Percentiles rank a stretch among this genome's conserved stretches.
Evolutionary conservation across 2,113 vertebrate species (phyloP).

Genomic region (Grantiella picta): DNA sequence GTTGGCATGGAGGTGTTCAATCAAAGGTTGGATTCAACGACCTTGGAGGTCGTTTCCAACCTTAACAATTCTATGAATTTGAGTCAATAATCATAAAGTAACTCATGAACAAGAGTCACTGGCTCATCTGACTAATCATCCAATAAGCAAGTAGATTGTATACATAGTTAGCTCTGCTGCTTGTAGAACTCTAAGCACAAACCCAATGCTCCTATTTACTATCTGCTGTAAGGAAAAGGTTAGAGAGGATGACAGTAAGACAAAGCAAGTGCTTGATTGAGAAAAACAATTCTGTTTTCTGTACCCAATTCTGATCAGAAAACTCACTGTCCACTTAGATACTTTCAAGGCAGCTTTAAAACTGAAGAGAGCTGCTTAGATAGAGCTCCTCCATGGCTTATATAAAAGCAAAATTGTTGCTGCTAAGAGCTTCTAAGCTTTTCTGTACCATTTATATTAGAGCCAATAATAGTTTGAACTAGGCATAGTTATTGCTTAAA

Average conservation of each 20-base stretch:
- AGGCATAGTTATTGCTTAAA: slow-evolving; percentile 11
- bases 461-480: not conserved
- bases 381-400: not conserved
- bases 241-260: not conserved
- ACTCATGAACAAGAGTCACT: not conserved
- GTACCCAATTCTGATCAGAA: not conserved
- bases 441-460: not conserved
- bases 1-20: not conserved
- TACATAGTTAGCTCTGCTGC: not conserved
- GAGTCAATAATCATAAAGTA: not conserved
- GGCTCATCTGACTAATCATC: not conserved
- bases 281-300: not conserved
- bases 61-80: not conserved
- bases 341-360: not conserved
- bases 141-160: not conserved
- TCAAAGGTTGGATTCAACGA: not conserved
- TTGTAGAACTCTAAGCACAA: not conserved
- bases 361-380: not conserved
- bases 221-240: not conserved
- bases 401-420: not conserved
- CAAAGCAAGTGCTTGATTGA: not conserved
- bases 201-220: not conserved
- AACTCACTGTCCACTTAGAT: not conserved
- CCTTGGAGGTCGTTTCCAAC: not conserved
- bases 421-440: not conserved